Evolutionary conservation across 2,888 invertebrate species (phyloP), one percentile per base, ranked within the genome.

Genomic region (Stictocephala bisonia): DNA sequence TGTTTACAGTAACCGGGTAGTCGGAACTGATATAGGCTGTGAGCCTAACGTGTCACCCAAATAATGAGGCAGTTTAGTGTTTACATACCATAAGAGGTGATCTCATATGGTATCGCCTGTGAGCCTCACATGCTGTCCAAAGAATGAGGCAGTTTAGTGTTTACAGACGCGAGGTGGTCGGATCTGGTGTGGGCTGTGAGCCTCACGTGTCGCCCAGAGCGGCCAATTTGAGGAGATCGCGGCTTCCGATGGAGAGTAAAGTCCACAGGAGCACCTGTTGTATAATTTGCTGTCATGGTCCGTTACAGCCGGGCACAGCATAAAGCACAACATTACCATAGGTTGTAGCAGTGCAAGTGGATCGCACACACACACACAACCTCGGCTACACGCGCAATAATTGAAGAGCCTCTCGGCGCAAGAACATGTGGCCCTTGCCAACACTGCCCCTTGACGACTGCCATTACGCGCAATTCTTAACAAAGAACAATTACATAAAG

Each of bases 401-500:
- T 51, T 51, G 24, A 26, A n/a, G n/a, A 27, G 56, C 56, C 56
- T 9, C 56, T n/a, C n/a, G 29, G 56, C 56, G 26, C 26, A 18
- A n/a, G n/a, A n/a, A n/a, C 56, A 56, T 29, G 51, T 13, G 56
- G 56, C 4, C 56, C 60, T 11, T 40, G 60, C 56, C 27, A 31
- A 56, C 56, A 56, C 13, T 26, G n/a, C n/a, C n/a, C n/a, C n/a
- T n/a, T n/a, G n/a, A n/a, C n/a, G n/a, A 24, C 27, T 1, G 53
- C 31, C 31, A 58, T 58, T 58, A 58, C 56, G 3, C 3, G 56
- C 31, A n/a, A 58, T 58, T 40, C 40, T 18, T 22, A 40, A 40
- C 60, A 60, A 31, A 60, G 35, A 60, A 60, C 60, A 40, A 60
- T 60, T 60, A 60, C 60, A 60, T 31, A 18, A 60, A 60, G 60